These are phyloP conservation scores for Rhabdomys pumilio DNA, from an alignment of 2,797 vertebrate genomes.

Conservation along the genomic window DNA sequence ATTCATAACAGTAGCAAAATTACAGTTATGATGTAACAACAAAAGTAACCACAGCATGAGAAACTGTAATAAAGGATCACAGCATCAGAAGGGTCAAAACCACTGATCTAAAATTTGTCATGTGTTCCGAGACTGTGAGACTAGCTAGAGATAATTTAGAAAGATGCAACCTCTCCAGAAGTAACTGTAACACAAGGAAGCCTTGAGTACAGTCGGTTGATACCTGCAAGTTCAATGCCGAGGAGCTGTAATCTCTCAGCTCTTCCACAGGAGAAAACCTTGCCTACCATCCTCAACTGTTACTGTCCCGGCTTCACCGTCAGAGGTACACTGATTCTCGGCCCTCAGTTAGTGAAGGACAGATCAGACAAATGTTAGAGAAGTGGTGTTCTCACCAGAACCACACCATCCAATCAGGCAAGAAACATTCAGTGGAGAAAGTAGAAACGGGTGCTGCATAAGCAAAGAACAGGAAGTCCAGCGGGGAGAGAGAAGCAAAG, in stretches of 20 bases:
- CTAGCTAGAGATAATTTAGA: neutral
- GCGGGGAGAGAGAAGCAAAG: neutral
- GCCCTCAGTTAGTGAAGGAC: neutral
- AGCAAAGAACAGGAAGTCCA: constrained; percentile 4
- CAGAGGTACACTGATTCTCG: neutral
- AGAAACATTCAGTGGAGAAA: neutral
- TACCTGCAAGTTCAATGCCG: neutral
- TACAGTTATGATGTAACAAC: neutral
- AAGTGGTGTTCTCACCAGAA: neutral
- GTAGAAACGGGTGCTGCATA: neutral
- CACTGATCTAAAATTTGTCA: neutral
- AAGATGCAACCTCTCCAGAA: constrained; percentile 11
- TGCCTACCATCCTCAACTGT: neutral
- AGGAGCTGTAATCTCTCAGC: neutral
- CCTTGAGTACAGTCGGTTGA: neutral
- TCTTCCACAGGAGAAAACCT: neutral
- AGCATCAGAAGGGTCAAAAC: neutral
- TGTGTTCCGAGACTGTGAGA: constrained; percentile 2
- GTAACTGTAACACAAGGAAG: neutral
- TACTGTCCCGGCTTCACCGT: neutral
- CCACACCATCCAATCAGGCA: neutral
- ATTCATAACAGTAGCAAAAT: neutral
- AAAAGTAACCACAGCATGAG: neutral
- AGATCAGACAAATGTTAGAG: neutral
- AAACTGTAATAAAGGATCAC: neutral